Percentiles rank a stretch among this genome's conserved stretches.
phyloP scores from a whole-genome alignment of 2,888 invertebrate genomes.

The Amphipoea lucens region DNA sequence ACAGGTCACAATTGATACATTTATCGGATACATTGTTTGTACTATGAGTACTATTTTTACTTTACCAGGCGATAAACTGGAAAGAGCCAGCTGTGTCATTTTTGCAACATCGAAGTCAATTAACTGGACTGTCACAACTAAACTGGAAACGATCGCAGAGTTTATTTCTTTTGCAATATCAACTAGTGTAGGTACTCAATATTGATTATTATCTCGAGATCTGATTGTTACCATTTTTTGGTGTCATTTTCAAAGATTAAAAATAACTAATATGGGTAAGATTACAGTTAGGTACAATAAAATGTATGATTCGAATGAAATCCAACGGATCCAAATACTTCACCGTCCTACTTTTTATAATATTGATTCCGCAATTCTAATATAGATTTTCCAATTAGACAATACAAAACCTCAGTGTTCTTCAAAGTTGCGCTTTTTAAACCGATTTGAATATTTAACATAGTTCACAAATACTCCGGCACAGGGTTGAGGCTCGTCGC shows the following conservation, averaged over 20 bases:
- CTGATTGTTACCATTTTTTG: constrained; percentile 10
- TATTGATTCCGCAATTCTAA: background rate
- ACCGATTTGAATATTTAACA: constrained; percentile 4
- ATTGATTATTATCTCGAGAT: background rate
- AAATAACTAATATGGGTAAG: background rate
- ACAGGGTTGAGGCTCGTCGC: background rate
- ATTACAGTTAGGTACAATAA: background rate
- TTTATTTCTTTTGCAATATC: background rate
- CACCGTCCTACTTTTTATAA: background rate
- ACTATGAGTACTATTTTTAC: constrained; percentile 6
- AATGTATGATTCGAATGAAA: background rate
- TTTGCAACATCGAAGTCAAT: constrained; percentile 10
- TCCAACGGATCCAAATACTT: background rate
- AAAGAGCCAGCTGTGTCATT: constrained; percentile 7
- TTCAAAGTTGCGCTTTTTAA: background rate
- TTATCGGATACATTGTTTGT: constrained; percentile 4
- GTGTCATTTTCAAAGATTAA: background rate
- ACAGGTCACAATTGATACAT: background rate
- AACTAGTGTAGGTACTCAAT: background rate
- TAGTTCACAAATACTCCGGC: background rate
- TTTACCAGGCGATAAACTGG: background rate
- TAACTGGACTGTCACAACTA: constrained; percentile 3
- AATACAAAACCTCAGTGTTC: background rate
- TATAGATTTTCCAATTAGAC: background rate
- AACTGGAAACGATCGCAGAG: constrained; percentile 10